Conservation (phyloP, 2,797 vertebrate genomes). For the Zalophus californianus region DNA sequence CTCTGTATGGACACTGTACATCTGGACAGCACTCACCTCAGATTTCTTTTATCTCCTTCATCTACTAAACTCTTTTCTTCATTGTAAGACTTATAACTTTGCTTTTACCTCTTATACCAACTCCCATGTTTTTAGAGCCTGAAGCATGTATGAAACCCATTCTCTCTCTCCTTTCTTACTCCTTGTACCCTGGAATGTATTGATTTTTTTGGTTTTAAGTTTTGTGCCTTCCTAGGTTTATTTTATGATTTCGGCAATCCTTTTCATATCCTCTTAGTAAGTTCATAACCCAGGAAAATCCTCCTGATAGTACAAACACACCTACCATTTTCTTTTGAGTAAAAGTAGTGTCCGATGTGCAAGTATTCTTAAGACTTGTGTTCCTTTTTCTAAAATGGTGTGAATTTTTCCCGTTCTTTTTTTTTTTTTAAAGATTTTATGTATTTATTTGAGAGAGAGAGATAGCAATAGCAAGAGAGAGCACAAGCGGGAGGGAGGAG, state of each 20-base stretch:
- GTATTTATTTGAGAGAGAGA: neutral
- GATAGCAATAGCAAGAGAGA: neutral
- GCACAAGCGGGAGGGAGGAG: neutral
- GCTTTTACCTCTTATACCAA: neutral
- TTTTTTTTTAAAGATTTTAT: no score
- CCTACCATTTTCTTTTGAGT: neutral
- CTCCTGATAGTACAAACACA: neutral
- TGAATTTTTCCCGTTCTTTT: neutral
- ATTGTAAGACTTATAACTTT: neutral
- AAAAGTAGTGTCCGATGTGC: neutral
- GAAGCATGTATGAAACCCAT: neutral
- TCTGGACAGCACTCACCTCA: neutral
- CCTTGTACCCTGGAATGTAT: neutral
- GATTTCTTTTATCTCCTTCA: neutral
- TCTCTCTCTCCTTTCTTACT: neutral
- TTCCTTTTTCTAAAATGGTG: slow-evolving; percentile 6
- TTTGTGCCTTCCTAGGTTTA: neutral
- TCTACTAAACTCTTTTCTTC: neutral
- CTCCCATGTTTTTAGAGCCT: neutral
- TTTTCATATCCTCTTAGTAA: neutral
- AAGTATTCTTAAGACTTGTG: neutral
- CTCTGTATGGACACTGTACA: neutral
- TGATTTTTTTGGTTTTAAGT: neutral
- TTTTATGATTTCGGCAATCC: neutral
- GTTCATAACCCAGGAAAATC: neutral